Base-by-base conservation (phyloP, 2,888 invertebrate species). In the Rhabditoides inermis region DNA sequence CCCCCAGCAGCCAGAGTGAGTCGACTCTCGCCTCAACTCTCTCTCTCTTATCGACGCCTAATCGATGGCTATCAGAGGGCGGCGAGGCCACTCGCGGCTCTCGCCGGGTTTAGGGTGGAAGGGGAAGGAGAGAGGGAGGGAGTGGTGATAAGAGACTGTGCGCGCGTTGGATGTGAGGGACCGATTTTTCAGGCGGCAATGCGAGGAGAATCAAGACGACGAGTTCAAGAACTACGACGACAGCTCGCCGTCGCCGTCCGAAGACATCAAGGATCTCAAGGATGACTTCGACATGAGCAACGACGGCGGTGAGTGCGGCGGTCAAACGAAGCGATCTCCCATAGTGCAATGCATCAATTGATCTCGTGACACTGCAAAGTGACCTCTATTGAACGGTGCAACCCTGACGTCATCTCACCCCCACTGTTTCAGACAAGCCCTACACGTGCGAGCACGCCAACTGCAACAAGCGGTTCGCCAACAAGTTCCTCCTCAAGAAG, bases 401-500 rank as follows among this genome's bases (percentile, higher is more conserved):
- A n/a, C n/a, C n/a, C n/a, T n/a, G n/a, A n/a, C n/a, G n/a, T n/a
- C n/a, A n/a, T n/a, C n/a, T n/a, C n/a, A n/a, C n/a, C n/a, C n/a
- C n/a, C n/a, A n/a, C 12, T 41, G 36, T 47, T 30, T 26, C 50
- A 37, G 75, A 72, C 25, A 76, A 76, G 54, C 75, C 70, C 22
- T 72, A 66, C 58, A 55, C 60, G 5, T 76, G 76, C 40, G 51
- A 57, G 23, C 68, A 71, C 45, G 53, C 60, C 37, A 72, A 73
- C 53, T 76, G 76, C 47, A 49, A 60, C 5, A 76, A 76, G 52
- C 58, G 72, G 7, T 76, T 76, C 56, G 69, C 73, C 35, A 76
- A 76, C 66, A 76, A 76, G 47, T 76, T 76, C 49, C 58, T 76
- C 26, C 60, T 76, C 22, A 76, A 76, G 52, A 76, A 76, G 58